Base-by-base conservation (phyloP, 2,888 invertebrate species). In the Abscondita cerata region DNA sequence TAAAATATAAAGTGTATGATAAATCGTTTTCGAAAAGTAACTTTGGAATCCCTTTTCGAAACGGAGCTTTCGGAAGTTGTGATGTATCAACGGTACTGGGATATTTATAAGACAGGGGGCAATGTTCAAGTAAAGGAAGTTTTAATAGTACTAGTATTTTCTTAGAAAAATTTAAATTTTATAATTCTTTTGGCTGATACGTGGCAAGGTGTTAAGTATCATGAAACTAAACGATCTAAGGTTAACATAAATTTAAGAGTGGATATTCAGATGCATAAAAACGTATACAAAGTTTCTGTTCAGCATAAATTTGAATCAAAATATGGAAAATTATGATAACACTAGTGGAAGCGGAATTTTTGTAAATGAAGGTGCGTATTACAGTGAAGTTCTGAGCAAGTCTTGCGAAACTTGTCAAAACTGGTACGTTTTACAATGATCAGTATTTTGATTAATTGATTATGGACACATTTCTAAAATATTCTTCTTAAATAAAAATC, bases 191-290 rank as follows among this genome's bases (percentile, higher is more conserved):
- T 44, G 4, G 44, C 44, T 18, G 44, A 44, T 11, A n/a, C 19
- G n/a, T 44, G 44, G 44, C 44, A 44, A 4, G 44, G 19, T 3
- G 44, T 44, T 11, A 44, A 44, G n/a, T 18, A 5, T 44, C 19
- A 15, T 18, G 11, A 18, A 11, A 18, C n/a, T 44, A 8, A 9
- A 11, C 5, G 3, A 6, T 16, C 16, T 8, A 6, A 44, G 1
- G 19, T 44, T 18, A 18, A 6, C 3, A 18, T 44, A 18, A 18
- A 44, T 8, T 3, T n/a, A 18, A 44, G 8, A 1, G 2, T 2
- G n/a, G n/a, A 44, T 44, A 18, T 44, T 18, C 1, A 9, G 4
- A 5, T 18, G 19, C 11, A 11, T 1, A 18, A 18, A 18, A 18
- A 18, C 6, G 1, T 4, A 11, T 16, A 3, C 1, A 44, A 44